Conservation (phyloP, 64 coral and sea anemone species). For the Anthopleura sola region DNA sequence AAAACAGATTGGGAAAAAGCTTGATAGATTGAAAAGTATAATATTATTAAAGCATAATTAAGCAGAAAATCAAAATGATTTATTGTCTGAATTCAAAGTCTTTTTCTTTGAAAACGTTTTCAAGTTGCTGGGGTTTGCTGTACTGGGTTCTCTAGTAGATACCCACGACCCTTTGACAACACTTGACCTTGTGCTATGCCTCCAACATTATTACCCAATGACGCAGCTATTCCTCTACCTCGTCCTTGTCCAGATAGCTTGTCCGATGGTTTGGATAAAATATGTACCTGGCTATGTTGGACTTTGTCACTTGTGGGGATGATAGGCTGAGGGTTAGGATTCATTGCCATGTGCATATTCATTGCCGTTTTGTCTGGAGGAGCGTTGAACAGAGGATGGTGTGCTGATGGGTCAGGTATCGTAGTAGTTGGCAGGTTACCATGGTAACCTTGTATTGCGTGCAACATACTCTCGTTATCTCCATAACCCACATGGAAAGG, state of each 20-base stretch:
- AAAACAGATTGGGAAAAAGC: neutral
- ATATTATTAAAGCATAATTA: neutral
- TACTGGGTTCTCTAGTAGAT: conserved; percentile 5
- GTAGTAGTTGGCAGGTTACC: conserved; percentile 25
- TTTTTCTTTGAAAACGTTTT: neutral
- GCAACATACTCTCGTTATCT: conserved; percentile 52
- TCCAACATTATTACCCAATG: conserved; percentile 5
- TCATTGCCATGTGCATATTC: neutral
- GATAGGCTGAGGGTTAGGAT: neutral
- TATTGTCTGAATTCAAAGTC: neutral
- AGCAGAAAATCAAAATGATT: conserved; percentile 6
- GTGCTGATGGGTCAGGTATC: neutral
- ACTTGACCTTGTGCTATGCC: neutral
- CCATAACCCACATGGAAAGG: conserved; percentile 40
- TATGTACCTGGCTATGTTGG: conserved; percentile 25
- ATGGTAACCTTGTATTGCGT: conserved; percentile 46
- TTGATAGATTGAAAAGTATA: neutral
- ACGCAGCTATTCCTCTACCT: conserved; percentile 53
- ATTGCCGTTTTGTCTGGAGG: neutral
- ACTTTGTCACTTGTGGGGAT: conserved; percentile 10
- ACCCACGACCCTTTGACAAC: neutral
- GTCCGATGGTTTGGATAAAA: conserved; percentile 69
- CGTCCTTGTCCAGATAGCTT: conserved; percentile 51
- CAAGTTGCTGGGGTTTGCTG: conserved; percentile 2
- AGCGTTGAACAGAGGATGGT: neutral